Percentiles rank a stretch among this genome's conserved stretches.
Conservation (phyloP, 2,797 vertebrate species). For the Antennarius maculatus region DNA sequence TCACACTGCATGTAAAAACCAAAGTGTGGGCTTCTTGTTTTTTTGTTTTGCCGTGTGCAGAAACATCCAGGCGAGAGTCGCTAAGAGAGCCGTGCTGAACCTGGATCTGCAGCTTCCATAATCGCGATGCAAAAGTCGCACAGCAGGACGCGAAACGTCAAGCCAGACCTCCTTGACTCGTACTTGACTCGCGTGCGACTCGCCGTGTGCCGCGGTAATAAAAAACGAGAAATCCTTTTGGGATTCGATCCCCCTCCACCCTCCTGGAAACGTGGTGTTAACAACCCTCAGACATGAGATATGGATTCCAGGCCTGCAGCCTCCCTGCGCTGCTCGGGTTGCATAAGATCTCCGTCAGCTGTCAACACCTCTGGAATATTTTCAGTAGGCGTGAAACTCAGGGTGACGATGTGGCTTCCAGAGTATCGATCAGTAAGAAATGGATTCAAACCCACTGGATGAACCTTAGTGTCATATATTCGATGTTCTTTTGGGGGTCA, state of each 20-base stretch:
- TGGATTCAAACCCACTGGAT: no score
- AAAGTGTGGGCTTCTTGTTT: neutral
- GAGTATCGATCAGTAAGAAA: constrained; percentile 38
- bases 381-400: constrained; percentile 59
- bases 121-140: no score
- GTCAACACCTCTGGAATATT: constrained; percentile 61
- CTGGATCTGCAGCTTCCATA: no score
- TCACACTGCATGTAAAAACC: constrained; percentile 19
- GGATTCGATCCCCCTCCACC: constrained; percentile 29
- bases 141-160: no score
- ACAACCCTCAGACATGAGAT: constrained; percentile 27
- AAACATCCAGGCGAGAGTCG: neutral
- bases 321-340: constrained; percentile 53
- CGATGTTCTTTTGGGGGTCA: no score
- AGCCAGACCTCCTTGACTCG: no score
- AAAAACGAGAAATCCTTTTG: constrained; percentile 29
- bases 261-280: constrained; percentile 55
- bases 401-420: constrained; percentile 28
- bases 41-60: neutral
- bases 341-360: constrained; percentile 54
- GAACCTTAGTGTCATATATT: no score
- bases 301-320: constrained; percentile 41
- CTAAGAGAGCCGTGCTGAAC: neutral
- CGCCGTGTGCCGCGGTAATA: constrained; percentile 32
- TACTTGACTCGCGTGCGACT: neutral